Percentiles rank a stretch among this genome's conserved stretches.
Conservation (phyloP, 2,888 invertebrate genomes). For the Napeogenes inachia region DNA sequence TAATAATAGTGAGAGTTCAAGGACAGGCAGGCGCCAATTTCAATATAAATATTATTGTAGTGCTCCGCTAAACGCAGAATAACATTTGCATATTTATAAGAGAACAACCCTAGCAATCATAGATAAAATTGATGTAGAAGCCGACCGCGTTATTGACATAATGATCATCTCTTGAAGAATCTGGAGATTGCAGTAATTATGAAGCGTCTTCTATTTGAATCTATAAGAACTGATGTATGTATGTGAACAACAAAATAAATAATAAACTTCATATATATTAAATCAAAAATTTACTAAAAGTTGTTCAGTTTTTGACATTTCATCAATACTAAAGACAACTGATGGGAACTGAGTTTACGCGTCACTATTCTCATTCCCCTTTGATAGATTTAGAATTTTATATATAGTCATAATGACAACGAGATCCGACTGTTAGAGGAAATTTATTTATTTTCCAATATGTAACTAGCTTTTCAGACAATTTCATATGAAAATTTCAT, state of each 20-base stretch:
- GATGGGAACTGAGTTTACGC: too few relatives aligned
- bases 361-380: too few relatives aligned
- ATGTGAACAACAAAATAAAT: slow-evolving; percentile 3
- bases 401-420: too few relatives aligned
- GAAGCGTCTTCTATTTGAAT: background rate
- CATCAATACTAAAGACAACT: too few relatives aligned
- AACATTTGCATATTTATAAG: slow-evolving; percentile 76
- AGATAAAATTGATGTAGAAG: slow-evolving; percentile 55
- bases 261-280: too few relatives aligned
- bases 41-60: slow-evolving; percentile 74
- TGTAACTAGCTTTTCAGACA: too few relatives aligned
- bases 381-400: too few relatives aligned
- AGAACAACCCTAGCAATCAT: slow-evolving; percentile 67
- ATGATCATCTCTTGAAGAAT: slow-evolving; percentile 56
- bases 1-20: slow-evolving; percentile 64
- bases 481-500: background rate
- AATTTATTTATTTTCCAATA: too few relatives aligned
- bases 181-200: slow-evolving; percentile 7
- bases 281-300: too few relatives aligned
- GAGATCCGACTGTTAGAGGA: too few relatives aligned
- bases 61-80: slow-evolving; percentile 66
- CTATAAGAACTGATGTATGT: background rate
- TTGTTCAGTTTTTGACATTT: too few relatives aligned
- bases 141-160: slow-evolving; percentile 68
- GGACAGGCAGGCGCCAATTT: slow-evolving; percentile 63